Percentiles rank a stretch among this genome's conserved stretches.
Evolutionary conservation across 1,140 invertebrate species (phyloP).

Genomic region (Papilio glaucus): DNA sequence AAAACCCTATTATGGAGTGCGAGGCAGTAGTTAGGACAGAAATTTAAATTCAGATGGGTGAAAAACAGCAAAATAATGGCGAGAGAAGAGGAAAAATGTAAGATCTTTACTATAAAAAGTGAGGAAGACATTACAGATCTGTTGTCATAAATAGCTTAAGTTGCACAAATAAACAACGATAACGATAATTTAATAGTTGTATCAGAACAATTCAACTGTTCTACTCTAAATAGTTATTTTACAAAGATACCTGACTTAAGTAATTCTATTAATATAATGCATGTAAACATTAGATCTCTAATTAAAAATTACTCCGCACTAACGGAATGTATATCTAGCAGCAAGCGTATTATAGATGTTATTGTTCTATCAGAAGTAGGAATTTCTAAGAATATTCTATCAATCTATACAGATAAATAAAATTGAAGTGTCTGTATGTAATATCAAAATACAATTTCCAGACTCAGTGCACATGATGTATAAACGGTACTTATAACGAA

Average conservation of each 20-base stretch:
- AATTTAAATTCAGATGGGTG: slow-evolving; percentile 1
- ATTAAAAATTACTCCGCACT: too few relatives aligned
- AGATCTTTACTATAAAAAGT: slow-evolving; percentile 19
- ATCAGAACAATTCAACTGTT: slow-evolving; percentile 6
- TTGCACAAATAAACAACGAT: slow-evolving; percentile 10
- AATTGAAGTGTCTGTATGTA: too few relatives aligned
- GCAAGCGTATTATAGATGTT: too few relatives aligned
- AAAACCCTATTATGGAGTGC: slow-evolving; percentile 15
- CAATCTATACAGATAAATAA: too few relatives aligned
- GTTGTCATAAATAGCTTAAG: slow-evolving; percentile 13
- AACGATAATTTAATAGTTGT: neutral
- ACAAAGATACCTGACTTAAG: neutral
- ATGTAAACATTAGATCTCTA: too few relatives aligned
- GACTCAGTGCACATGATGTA: too few relatives aligned
- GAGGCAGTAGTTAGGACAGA: neutral
- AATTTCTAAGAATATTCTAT: too few relatives aligned
- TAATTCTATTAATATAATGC: slow-evolving; percentile 25
- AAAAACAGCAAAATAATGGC: slow-evolving; percentile 26
- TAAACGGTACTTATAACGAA: too few relatives aligned
- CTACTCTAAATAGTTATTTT: slow-evolving; percentile 15
- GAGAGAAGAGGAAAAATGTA: slow-evolving; percentile 11
- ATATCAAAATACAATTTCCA: too few relatives aligned
- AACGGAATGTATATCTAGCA: too few relatives aligned
- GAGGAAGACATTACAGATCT: neutral
- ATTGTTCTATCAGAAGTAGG: too few relatives aligned